Evolutionary conservation across 2,797 vertebrate species (phyloP).

Genomic region (Antennarius maculatus): DNA sequence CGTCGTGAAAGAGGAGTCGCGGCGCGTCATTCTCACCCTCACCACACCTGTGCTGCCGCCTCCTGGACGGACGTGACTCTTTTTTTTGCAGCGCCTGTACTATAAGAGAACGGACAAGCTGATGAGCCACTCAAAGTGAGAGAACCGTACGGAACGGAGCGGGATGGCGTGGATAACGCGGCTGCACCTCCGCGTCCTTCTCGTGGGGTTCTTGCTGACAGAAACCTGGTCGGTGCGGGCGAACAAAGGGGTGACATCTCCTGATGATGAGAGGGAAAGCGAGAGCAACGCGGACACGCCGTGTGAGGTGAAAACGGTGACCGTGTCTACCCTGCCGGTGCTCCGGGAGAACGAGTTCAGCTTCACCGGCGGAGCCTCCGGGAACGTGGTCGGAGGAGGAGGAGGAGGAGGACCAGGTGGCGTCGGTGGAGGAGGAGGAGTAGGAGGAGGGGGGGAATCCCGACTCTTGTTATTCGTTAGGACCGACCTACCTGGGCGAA

Average conservation of each 20-base stretch:
- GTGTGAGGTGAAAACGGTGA: conserved; percentile 92
- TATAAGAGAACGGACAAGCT: conserved; percentile 81
- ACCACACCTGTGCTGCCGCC: conserved; percentile 85
- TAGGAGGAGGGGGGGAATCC: conserved; percentile 85
- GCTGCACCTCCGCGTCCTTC: conserved; percentile 72
- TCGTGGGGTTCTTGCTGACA: conserved; percentile 62
- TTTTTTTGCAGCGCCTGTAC: conserved; percentile 70
- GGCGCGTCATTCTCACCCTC: conserved; percentile 54
- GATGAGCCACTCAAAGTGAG: conserved; percentile 75
- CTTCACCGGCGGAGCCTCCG: conserved; percentile 89
- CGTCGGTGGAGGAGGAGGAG: conserved; percentile 54
- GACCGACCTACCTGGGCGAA: conserved; percentile 93
- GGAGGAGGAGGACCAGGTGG: conserved; percentile 27
- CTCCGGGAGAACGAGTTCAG: conserved; percentile 95
- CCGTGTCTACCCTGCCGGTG: conserved; percentile 94
- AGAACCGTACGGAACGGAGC: conserved; percentile 69
- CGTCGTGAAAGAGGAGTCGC: conserved; percentile 28
- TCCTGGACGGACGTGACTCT: conserved; percentile 82
- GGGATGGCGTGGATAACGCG: conserved; percentile 76
- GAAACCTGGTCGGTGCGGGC: conserved; percentile 47
- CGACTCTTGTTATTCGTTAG: conserved; percentile 93
- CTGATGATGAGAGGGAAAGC: conserved; percentile 72
- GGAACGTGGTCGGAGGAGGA: conserved; percentile 73
- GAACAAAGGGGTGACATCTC: conserved; percentile 56
- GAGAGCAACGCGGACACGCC: conserved; percentile 80